phyloP scores from a whole-genome alignment of 1,140 invertebrate genomes.

The Telenomus remus region DNA sequence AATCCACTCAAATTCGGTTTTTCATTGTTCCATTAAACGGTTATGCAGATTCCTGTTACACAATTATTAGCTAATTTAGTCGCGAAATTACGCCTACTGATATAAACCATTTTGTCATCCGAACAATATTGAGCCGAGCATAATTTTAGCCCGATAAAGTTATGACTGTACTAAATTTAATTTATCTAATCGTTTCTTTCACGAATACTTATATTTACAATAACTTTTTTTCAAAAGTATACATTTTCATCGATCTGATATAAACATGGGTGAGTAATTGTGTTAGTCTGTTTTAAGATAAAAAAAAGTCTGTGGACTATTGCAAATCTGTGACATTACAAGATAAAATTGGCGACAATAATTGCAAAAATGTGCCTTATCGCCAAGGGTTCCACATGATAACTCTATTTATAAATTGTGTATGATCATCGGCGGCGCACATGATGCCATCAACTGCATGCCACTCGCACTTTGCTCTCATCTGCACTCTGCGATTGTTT shows the following conservation, averaged over 20 bases:
- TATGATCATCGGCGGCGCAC: conserved; percentile 29
- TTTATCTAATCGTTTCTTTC: too few relatives aligned
- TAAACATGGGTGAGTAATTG: too few relatives aligned
- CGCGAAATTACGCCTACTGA: conserved; percentile 13
- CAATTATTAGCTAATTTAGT: conserved; percentile 32
- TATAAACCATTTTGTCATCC: conserved; percentile 28
- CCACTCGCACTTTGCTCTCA: conserved; percentile 42
- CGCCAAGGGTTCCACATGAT: conserved; percentile 37
- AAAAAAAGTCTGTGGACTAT: too few relatives aligned
- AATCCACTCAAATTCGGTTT: background rate
- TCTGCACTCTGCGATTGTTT: conserved; percentile 15
- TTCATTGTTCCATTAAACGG: conserved; percentile 3
- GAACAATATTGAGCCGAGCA: background rate
- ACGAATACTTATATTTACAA: too few relatives aligned
- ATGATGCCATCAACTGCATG: conserved; percentile 21
- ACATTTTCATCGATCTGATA: too few relatives aligned
- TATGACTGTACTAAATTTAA: background rate
- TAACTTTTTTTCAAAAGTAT: too few relatives aligned
- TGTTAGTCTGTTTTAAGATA: too few relatives aligned
- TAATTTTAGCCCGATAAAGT: background rate
- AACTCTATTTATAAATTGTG: conserved; percentile 54
- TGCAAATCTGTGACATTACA: conserved; percentile 34
- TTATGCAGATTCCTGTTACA: conserved; percentile 13
- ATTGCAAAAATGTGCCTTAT: conserved; percentile 46
- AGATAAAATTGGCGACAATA: conserved; percentile 32